phyloP scores from a whole-genome alignment of 2,888 invertebrate genomes.

The Panopea generosa region DNA sequence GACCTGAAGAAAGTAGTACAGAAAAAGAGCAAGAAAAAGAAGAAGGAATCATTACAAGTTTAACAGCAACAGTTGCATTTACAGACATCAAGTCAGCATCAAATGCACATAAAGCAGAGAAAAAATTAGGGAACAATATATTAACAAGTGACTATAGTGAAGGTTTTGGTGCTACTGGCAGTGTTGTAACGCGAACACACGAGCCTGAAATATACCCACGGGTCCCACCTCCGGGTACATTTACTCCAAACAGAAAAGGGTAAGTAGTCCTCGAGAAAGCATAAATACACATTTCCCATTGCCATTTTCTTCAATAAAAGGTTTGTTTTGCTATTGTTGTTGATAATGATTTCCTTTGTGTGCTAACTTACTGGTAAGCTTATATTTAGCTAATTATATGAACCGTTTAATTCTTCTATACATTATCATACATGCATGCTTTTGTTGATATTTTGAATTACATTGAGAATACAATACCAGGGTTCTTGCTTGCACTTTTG shows the following conservation, averaged over 20 bases:
- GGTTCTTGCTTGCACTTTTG: no score
- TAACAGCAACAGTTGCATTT: constrained; percentile 87
- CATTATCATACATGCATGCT: no score
- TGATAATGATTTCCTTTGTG: no score
- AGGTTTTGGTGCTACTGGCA: constrained; percentile 86
- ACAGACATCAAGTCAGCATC: constrained; percentile 98
- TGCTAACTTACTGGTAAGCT: no score
- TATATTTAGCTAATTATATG: no score
- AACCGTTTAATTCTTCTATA: no score
- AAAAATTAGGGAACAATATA: constrained; percentile 91
- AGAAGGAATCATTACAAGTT: constrained; percentile 50
- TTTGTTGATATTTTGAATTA: no score
- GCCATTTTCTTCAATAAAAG: no score
- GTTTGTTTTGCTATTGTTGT: no score
- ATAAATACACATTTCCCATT: no score
- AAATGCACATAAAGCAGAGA: constrained; percentile 96
- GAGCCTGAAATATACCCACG: constrained; percentile 67
- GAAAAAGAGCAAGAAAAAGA: constrained; percentile 61
- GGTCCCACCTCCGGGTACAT: constrained; percentile 45
- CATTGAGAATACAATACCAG: no score
- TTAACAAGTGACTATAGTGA: constrained; percentile 94
- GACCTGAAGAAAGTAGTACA: constrained; percentile 72
- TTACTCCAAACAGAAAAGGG: constrained; percentile 66
- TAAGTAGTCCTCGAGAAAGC: constrained; percentile 46
- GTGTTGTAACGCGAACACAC: constrained; percentile 72